phyloP scores from a whole-genome alignment of 2,113 vertebrate species.

The Cyanoderma ruficeps region DNA sequence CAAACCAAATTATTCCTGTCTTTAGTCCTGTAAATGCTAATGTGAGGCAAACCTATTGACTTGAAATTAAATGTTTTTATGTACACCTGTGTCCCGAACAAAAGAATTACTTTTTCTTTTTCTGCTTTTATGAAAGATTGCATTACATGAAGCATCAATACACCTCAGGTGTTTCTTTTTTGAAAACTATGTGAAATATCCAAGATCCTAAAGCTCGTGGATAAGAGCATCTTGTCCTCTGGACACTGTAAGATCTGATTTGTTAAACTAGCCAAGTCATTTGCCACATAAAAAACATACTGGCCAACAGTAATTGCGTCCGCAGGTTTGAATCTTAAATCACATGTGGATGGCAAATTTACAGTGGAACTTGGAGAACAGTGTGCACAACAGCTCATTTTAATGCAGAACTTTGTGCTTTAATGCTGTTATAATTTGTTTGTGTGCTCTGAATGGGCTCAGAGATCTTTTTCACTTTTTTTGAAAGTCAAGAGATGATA shows the following conservation, averaged over 20 bases:
- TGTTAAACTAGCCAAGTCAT: slow-evolving; percentile 58
- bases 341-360: slow-evolving; percentile 34
- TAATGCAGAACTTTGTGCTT: neutral
- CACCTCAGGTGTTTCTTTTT: slow-evolving; percentile 67
- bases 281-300: slow-evolving; percentile 64
- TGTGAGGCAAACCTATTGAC: slow-evolving; percentile 50
- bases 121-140: slow-evolving; percentile 59
- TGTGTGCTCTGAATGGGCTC: slow-evolving; percentile 20
- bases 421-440: neutral
- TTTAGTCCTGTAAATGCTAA: slow-evolving; percentile 67
- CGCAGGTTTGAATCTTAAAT: slow-evolving; percentile 67
- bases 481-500: neutral
- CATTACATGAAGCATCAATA: slow-evolving; percentile 52
- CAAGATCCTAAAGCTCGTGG: slow-evolving; percentile 22
- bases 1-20: slow-evolving; percentile 58
- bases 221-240: slow-evolving; percentile 45
- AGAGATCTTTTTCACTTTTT: neutral
- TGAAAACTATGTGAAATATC: slow-evolving; percentile 65
- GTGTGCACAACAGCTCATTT: neutral
- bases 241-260: slow-evolving; percentile 51
- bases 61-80: slow-evolving; percentile 73
- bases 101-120: slow-evolving; percentile 52
- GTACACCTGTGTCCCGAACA: slow-evolving; percentile 51
- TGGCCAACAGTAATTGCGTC: slow-evolving; percentile 62
- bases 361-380: neutral